A percentile compares a stretch with the other conserved stretches of the same genome.
Evolutionary conservation across 2,888 invertebrate genomes (phyloP).

Genomic region (Prosapia bicincta): DNA sequence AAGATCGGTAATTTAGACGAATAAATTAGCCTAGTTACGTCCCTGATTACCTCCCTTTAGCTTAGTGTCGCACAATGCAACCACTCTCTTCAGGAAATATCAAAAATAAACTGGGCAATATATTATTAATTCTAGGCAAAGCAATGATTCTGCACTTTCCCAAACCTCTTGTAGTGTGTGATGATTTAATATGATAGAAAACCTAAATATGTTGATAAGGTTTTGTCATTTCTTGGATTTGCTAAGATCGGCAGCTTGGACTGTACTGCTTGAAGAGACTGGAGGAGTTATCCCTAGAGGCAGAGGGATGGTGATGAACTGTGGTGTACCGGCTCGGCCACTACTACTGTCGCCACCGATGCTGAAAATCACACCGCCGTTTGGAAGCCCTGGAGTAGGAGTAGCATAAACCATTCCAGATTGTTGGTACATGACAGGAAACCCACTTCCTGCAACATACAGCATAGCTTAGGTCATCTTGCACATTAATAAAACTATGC

Average conservation of each 20-base stretch:
- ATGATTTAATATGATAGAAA: neutral
- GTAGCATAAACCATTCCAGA: conserved; percentile 51
- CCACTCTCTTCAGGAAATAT: no score
- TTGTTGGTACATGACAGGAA: conserved; percentile 48
- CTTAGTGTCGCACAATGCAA: no score
- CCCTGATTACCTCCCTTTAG: no score
- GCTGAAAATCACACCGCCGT: conserved; percentile 49
- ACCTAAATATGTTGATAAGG: neutral
- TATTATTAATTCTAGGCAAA: neutral
- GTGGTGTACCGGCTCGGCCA: conserved; percentile 42
- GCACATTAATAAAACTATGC: no score
- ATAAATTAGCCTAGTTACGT: no score
- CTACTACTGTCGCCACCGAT: conserved; percentile 39
- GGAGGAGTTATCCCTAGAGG: conserved; percentile 32
- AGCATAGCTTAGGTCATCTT: no score
- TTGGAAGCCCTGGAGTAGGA: conserved; percentile 43
- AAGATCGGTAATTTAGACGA: no score
- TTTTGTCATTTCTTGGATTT: conserved; percentile 34
- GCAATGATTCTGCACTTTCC: neutral
- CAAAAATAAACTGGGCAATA: no score
- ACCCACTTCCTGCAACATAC: conserved; percentile 33
- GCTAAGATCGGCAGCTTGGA: conserved; percentile 34
- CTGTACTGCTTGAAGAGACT: conserved; percentile 25
- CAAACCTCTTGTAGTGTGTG: neutral
- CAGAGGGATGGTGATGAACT: conserved; percentile 38